Base-by-base conservation (phyloP, 1,140 invertebrate species). In the Lanistes nyassanus region DNA sequence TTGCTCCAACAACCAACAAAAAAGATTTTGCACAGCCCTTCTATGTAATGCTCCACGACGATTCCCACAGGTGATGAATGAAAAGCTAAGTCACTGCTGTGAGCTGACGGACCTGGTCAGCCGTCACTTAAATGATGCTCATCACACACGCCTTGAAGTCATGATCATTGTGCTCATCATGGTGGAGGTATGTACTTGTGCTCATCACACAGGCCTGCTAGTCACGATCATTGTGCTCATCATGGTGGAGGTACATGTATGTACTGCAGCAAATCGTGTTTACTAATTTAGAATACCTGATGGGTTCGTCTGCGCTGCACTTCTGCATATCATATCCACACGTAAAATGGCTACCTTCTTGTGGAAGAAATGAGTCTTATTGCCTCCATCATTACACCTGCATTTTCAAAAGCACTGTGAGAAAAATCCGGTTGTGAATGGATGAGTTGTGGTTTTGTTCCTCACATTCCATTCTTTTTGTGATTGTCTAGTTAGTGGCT, bases 191-290 rank as follows among this genome's bases (percentile, higher is more conserved):
- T 92, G 23, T n/a, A 11, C 4, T 29, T n/a, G 29, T 29, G 3
- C 9, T 34, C 36, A 29, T 9, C 29, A n/a, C 21, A 92, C 95
- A 3, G 91, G 88, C 11, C 91, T 99, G 0, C 97, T 98, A 89
- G 96, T 95, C 95, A 98, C 98, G 94, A 97, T 99, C 71, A 99
- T 99, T 74, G 90, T 94, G 64, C 92, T 99, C 29, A 99, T 99
- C 88, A 93, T 97, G 92, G 94, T 97, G 0, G 97, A 99, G 91
- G 96, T 98, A 51, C 92, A 11, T n/a, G 29, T 1, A 7, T n/a
- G 29, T 29, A 1, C 9, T 34, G 13, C 19, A 11, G 13, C 36
- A 36, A 19, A 9, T 9, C 16, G 16, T 36, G 65, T 31, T 31
- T 7, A 39, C 13, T 9, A 31, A 9, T 9, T 39, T 19, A 68